Conservation (phyloP, 2,797 vertebrate species). For the Sphenodon punctatus region DNA sequence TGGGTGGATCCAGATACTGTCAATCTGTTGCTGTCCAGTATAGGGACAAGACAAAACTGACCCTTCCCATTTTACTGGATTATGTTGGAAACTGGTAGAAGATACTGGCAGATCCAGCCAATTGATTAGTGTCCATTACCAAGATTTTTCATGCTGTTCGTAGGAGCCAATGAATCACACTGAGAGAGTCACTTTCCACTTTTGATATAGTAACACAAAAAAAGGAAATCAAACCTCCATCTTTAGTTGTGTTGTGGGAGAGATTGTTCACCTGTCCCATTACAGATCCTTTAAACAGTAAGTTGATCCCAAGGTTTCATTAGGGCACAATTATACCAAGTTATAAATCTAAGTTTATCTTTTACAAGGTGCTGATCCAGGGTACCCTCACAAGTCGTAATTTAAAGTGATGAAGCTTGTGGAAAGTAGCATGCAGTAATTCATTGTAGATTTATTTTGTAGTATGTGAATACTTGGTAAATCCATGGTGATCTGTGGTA, state of each 20-base stretch:
- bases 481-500: too few species aligned
- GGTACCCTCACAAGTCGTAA: too few species aligned
- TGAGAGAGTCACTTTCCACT: slow-evolving; percentile 59
- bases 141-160: slow-evolving; percentile 52
- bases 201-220: slow-evolving; percentile 54
- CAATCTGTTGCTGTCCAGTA: neutral
- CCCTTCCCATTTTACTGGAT: neutral
- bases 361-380: too few species aligned
- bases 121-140: slow-evolving; percentile 49
- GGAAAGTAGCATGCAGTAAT: too few species aligned
- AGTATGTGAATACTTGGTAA: too few species aligned
- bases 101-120: slow-evolving; percentile 40
- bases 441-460: too few species aligned
- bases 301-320: slow-evolving; percentile 26
- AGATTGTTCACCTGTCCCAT: slow-evolving; percentile 48
- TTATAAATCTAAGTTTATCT: neutral
- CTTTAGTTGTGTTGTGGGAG: slow-evolving; percentile 66
- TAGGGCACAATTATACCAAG: neutral
- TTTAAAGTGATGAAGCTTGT: too few species aligned
- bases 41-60: neutral
- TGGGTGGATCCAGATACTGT: fast-evolving
- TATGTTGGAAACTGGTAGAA: slow-evolving; percentile 8
- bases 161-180: slow-evolving; percentile 51
- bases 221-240: slow-evolving; percentile 53
- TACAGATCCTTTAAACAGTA: slow-evolving; percentile 58